Evolutionary conservation across 2,113 vertebrate species (phyloP).

Genomic region (Dasyornis broadbenti): DNA sequence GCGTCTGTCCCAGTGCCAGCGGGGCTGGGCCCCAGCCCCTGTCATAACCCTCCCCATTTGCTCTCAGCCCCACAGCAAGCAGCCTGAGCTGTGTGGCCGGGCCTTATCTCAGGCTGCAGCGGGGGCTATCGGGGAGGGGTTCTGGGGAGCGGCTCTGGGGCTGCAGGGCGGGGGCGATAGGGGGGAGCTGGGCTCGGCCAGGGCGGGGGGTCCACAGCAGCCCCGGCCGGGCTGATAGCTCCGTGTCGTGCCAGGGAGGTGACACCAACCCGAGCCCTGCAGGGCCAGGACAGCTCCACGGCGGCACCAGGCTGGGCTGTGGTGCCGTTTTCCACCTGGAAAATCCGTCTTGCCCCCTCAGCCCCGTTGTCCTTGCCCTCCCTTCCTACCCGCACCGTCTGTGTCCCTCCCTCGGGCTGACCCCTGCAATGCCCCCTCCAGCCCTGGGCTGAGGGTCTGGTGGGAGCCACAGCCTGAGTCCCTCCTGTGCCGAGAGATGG

Average conservation of each 20-base stretch:
- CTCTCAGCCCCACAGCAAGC: not conserved
- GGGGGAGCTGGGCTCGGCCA: not conserved
- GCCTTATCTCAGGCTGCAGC: not conserved
- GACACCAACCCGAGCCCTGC: fast-evolving
- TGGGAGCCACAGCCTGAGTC: not conserved
- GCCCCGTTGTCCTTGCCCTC: not conserved
- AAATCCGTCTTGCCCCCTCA: fast-evolving
- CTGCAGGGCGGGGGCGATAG: not conserved
- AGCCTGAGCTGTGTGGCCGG: fast-evolving
- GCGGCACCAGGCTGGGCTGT: fast-evolving
- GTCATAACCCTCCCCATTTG: fast-evolving
- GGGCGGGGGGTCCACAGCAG: not conserved
- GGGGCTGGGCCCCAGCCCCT: not conserved
- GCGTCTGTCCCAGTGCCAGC: fast-evolving
- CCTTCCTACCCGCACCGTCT: fast-evolving
- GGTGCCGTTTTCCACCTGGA: not conserved
- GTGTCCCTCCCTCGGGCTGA: fast-evolving
- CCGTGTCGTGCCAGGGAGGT: not conserved
- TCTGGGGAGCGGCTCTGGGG: not conserved
- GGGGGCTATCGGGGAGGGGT: not conserved
- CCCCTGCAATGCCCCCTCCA: not conserved
- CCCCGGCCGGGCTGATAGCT: not conserved
- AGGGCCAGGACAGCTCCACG: not conserved
- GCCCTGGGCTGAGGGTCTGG: not conserved
- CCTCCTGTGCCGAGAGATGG: not conserved